Conservation (phyloP, 2,113 vertebrate genomes). For the Spilogale gracilis region DNA sequence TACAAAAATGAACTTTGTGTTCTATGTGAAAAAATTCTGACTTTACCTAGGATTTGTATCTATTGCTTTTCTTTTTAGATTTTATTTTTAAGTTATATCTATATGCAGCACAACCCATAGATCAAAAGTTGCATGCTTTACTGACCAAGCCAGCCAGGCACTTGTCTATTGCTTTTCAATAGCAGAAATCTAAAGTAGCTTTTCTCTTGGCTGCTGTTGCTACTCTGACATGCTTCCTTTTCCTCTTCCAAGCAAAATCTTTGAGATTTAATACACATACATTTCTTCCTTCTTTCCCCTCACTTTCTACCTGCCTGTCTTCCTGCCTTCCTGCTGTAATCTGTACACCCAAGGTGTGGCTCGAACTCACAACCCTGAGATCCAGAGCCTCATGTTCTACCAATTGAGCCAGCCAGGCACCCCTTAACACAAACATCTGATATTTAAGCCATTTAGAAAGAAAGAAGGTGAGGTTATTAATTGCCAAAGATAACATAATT, state of each 20-base stretch:
- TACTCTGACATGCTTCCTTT: not conserved
- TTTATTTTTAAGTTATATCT: not conserved
- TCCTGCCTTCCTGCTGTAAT: not conserved
- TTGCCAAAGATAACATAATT: not conserved
- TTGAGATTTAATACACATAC: not conserved
- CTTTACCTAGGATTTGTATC: not conserved
- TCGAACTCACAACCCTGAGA: not conserved
- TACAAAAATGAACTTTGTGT: conserved; percentile 21
- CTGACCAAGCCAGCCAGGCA: not conserved
- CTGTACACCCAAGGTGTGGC: not conserved
- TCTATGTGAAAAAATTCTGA: conserved; percentile 13
- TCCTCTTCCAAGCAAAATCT: conserved; percentile 27
- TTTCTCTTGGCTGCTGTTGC: not conserved
- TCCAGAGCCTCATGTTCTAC: not conserved
- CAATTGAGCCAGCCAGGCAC: not conserved
- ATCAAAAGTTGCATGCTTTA: not conserved
- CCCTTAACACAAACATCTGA: not conserved
- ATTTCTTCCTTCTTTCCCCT: not conserved
- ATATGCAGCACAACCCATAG: not conserved
- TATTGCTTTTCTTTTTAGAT: not conserved
- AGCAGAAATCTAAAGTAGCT: conserved; percentile 7
- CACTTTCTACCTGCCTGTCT: too few species aligned
- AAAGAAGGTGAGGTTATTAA: not conserved
- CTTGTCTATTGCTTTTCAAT: not conserved
- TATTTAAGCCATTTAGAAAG: not conserved